phyloP scores from a whole-genome alignment of 2,888 invertebrate genomes.

The Ecdyonurus torrentis region DNA sequence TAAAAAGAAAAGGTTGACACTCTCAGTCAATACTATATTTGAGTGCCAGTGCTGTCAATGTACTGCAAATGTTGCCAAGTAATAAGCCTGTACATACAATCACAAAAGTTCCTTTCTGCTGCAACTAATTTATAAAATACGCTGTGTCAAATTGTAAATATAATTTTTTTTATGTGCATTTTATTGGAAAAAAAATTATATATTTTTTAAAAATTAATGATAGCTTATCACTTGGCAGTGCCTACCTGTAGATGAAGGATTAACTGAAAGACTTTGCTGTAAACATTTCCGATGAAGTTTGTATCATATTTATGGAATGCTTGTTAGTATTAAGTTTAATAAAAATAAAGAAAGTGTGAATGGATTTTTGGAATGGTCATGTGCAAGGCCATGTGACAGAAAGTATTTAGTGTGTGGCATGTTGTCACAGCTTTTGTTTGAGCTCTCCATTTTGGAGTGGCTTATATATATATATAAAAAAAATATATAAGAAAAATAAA shows the following conservation, averaged over 20 bases:
- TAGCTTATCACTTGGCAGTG: not conserved
- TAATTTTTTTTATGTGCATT: no score
- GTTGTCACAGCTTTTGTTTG: conserved; percentile 7
- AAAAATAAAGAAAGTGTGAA: not conserved
- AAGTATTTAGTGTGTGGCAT: not conserved
- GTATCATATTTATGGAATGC: not conserved
- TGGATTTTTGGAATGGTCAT: not conserved
- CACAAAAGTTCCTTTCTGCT: not conserved
- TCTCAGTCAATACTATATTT: not conserved
- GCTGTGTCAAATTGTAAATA: not conserved
- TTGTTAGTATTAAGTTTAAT: no score
- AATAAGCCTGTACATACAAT: not conserved
- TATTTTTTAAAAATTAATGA: not conserved
- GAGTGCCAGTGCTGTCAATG: not conserved
- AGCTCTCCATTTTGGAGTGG: conserved; percentile 5
- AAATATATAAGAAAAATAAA: conserved; percentile 16
- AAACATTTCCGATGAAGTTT: not conserved
- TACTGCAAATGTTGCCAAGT: not conserved
- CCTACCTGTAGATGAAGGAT: not conserved
- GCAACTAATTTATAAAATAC: not conserved
- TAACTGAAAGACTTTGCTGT: not conserved
- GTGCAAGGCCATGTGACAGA: not conserved
- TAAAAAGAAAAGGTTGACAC: no score
- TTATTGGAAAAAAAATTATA: no score
- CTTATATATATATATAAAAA: conserved; percentile 7